Evolutionary conservation across 1,140 invertebrate species (phyloP).

Genomic region (Meloidogyne exigua): DNA sequence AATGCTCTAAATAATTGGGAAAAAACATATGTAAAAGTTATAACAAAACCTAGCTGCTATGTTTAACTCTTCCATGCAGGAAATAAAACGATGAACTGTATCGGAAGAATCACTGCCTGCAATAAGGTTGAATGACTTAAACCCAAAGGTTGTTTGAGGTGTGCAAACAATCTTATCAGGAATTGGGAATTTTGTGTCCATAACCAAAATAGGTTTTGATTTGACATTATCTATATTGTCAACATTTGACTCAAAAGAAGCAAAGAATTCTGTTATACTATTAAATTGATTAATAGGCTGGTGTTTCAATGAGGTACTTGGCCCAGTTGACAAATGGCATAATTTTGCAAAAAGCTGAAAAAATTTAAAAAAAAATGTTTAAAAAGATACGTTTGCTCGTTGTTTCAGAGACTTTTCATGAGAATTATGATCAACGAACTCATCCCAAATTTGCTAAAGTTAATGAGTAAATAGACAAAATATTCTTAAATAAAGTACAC

Average conservation of each 20-base stretch:
- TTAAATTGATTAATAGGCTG: not conserved
- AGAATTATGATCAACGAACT: constrained; percentile 35
- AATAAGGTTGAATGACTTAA: constrained; percentile 11
- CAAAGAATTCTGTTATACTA: not conserved
- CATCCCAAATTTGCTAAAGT: constrained; percentile 44
- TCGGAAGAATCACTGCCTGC: constrained; percentile 12
- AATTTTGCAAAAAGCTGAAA: constrained; percentile 7
- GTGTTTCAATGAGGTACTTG: not conserved
- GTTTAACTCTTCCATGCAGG: constrained; percentile 34
- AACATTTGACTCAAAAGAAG: not conserved
- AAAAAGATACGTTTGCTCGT: not conserved
- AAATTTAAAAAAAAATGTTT: not conserved
- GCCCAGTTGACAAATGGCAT: constrained; percentile 14
- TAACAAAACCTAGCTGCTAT: constrained; percentile 26
- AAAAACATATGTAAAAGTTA: constrained; percentile 14
- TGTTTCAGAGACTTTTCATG: not conserved
- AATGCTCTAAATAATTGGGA: constrained; percentile 32
- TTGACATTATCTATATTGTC: not conserved
- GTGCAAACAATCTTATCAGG: constrained; percentile 19
- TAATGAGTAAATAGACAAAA: not conserved
- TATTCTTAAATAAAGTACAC: not conserved
- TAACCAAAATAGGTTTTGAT: constrained; percentile 10
- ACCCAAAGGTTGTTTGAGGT: not conserved
- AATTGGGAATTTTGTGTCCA: not conserved
- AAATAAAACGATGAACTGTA: constrained; percentile 23